Base-by-base conservation (phyloP, 2,113 vertebrate species). In the Takifugu flavidus region DNA sequence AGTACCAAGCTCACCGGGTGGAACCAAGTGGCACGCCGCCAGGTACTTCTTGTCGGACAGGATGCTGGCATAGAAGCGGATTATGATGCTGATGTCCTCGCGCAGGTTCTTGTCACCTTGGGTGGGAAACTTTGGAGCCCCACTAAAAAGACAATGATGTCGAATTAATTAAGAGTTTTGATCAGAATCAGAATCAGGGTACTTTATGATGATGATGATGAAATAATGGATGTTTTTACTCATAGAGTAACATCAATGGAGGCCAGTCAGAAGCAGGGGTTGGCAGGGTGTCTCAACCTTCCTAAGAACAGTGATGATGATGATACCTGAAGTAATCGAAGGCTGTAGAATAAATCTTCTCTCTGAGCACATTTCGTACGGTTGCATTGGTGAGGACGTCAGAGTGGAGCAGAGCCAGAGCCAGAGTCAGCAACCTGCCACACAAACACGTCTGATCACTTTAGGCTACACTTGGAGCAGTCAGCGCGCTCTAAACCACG, bases 31-130 rank as follows among this genome's bases (percentile, higher is more conserved):
- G 84, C 89, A 96, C 79, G 96, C 96, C 2, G 94, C 94, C 75
- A 99, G 89, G 82, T 99, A 99, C 86, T 99, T 99, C 92, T 99
- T 99, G 78, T 99, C 97, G 0, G 97, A 99, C 71, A 98, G 94
- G 94, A 99, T 96, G 4, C 90, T 96, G 5, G 95, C 96, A 88
- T 98, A 99, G 88, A 99, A 99, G 72, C 94, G 96, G 78, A 94
- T 95, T 81, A 95, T 89, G 74, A 97, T 92, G 77, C 93, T 94
- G 88, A 99, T 97, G 83, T 99, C 97, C 80, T 98, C 97, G 2
- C 97, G 94, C 7, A 99, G 92, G 15, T 89, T 86, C 82, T 96
- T 98, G 68, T 97, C 95, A 0, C 89, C 91, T 82, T 99, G 97
- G 2, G 96, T 98, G 54, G 95, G 96, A 59, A 95, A 98, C 85